phyloP scores from a whole-genome alignment of 2,797 vertebrate genomes.

The Kryptopterus vitreolus region DNA sequence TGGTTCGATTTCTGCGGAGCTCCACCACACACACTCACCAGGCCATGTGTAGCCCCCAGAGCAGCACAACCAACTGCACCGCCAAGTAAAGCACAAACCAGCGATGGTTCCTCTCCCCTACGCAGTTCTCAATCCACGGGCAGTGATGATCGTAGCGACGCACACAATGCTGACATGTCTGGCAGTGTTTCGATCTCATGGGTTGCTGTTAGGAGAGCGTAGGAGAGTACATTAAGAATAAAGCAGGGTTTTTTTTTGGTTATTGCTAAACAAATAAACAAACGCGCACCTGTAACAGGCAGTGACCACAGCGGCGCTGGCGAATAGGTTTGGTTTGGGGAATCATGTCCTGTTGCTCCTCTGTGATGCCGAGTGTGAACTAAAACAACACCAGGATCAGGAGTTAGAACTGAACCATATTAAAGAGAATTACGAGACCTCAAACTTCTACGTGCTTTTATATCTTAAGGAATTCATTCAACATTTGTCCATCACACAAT shows the following conservation, averaged over 20 bases:
- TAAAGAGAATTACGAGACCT: neutral
- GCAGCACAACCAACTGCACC: conserved; percentile 82
- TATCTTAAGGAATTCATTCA: neutral
- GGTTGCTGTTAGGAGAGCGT: conserved; percentile 79
- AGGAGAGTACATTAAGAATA: neutral
- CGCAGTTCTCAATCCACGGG: conserved; percentile 95
- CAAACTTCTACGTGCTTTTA: neutral
- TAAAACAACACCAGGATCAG: conserved; percentile 46
- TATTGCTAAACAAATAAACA: neutral
- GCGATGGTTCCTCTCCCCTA: conserved; percentile 91
- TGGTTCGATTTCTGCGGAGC: too few species aligned
- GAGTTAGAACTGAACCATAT: neutral
- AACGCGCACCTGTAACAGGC: conserved; percentile 82
- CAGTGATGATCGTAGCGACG: conserved; percentile 95
- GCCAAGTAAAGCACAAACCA: conserved; percentile 86
- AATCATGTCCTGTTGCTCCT: conserved; percentile 78
- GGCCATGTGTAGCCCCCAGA: conserved; percentile 84
- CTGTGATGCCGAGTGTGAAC: conserved; percentile 68
- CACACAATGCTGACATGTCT: conserved; percentile 86
- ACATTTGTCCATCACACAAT: neutral
- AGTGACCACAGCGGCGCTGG: conserved; percentile 84
- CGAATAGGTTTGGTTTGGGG: conserved; percentile 66
- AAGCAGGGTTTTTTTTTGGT: too few species aligned
- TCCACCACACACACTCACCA: conserved; percentile 85
- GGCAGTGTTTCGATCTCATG: conserved; percentile 91